A percentile compares a stretch with the other conserved stretches of the same genome.
These are phyloP conservation scores for Lottia gigantea DNA, from an alignment of 2,888 invertebrate genomes.

Conservation along the genomic window DNA sequence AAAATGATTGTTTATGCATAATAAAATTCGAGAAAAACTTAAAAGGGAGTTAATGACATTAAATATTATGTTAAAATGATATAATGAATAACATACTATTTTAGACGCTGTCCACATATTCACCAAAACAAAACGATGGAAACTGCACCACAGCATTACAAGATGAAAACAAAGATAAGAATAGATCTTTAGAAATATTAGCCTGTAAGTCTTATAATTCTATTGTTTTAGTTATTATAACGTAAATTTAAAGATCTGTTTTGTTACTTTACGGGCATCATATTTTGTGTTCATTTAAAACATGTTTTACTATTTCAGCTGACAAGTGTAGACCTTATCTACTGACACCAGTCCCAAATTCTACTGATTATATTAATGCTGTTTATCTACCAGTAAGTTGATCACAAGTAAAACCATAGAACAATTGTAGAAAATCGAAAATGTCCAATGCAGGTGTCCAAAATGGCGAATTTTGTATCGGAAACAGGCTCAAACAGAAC, in stretches of 20 bases:
- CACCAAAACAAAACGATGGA: conserved; percentile 1
- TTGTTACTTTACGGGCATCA: too few species aligned
- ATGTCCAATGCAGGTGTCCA: too few species aligned
- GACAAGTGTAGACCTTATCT: conserved; percentile 24
- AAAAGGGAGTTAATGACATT: too few species aligned
- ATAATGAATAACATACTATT: neutral
- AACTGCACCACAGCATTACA: conserved; percentile 21
- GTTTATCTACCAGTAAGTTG: conserved; percentile 32
- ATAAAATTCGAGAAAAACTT: too few species aligned
- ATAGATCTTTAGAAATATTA: conserved; percentile 30
- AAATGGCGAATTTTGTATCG: too few species aligned
- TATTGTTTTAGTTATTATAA: neutral
- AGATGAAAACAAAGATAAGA: conserved; percentile 24
- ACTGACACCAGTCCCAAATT: conserved; percentile 14
- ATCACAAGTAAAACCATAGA: too few species aligned
- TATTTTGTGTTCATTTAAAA: too few species aligned
- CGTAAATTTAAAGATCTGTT: too few species aligned
- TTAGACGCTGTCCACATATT: conserved; percentile 23
- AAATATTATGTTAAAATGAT: too few species aligned
- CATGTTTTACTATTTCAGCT: conserved; percentile 16
- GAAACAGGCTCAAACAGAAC: too few species aligned
- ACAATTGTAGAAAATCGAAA: too few species aligned
- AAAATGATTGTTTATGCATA: too few species aligned
- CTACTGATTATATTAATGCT: conserved; percentile 34
- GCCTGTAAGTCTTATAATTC: conserved; percentile 21